phyloP scores from a whole-genome alignment of 2,888 invertebrate species.

The Halocaridina rubra region DNA sequence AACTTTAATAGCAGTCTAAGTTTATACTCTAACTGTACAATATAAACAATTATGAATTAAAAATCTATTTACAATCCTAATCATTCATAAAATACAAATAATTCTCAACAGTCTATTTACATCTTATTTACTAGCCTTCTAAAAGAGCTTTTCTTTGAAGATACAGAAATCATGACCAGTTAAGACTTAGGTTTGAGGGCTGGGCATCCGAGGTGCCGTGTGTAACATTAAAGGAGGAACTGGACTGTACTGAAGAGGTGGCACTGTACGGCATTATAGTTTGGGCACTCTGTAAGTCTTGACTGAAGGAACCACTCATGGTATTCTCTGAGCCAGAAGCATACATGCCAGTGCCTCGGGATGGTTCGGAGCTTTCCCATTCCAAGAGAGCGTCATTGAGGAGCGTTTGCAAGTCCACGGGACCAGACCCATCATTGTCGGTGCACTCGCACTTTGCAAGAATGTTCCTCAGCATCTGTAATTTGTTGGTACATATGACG shows the following conservation, averaged over 20 bases:
- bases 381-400: conserved; percentile 48
- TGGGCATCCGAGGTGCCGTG: background rate
- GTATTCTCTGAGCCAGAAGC: background rate
- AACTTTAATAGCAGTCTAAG: too few relatives aligned
- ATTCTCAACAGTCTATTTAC: too few relatives aligned
- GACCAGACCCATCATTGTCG: conserved; percentile 26
- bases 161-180: background rate
- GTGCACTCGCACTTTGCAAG: conserved; percentile 44
- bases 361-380: conserved; percentile 34
- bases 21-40: too few relatives aligned
- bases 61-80: too few relatives aligned
- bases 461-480: conserved; percentile 40
- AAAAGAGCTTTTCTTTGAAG: too few relatives aligned
- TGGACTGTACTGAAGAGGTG: background rate
- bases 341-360: background rate
- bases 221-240: background rate
- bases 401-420: conserved; percentile 40
- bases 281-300: background rate
- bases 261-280: background rate
- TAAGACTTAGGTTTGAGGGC: background rate
- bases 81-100: too few relatives aligned
- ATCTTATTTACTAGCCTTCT: too few relatives aligned
- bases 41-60: too few relatives aligned
- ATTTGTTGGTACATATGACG: conserved; percentile 48
- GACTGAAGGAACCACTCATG: background rate